Evolutionary conservation across 2,797 vertebrate genomes (phyloP), one percentile per base, ranked within the genome.

Genomic region (Chrosomus eos): DNA sequence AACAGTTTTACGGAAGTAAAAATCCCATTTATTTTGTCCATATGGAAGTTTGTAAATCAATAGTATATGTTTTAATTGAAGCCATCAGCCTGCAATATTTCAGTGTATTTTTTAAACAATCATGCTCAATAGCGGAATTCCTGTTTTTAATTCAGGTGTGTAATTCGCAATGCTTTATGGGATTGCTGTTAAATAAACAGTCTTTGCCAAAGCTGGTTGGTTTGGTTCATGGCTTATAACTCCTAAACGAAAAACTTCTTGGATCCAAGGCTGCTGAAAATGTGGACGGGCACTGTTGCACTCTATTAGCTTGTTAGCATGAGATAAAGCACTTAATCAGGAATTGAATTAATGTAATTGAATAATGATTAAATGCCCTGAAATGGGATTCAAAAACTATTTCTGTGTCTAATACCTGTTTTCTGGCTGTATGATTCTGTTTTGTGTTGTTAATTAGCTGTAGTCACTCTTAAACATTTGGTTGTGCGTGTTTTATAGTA

Each of bases 401-500:
- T 40, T 67, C 28, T 33, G 19, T 45, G 26, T 76, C 77, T 89
- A 83, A 87, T 62, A 40, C 53, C 38, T 62, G 13, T 88, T 51
- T 82, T 88, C 67, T 89, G 79, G 81, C 45, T 81, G 11, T 76
- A 72, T 87, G 66, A 40, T 82, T 81, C 60, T 88, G 82, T 67
- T 81, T 83, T 80, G 14, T 68, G 16, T 38, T 71, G 23, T 81
- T 58, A 64, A 55, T 60, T 75, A 86, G 87, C 82, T 87, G 28
- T 89, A 89, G 81, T 71, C 73, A 73, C 58, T 78, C 58, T 77
- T 38, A 48, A 77, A 16, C 16, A 21, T 40, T 77, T 82, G 62
- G 16, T 67, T 23, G 4, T 43, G 68, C 26, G 64, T 45, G 60
- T 66, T 82, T 78, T 64, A 11, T 83, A 80, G 82, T 72, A 19